Base-by-base conservation (phyloP, 2,113 vertebrate species). In the Cynoglossus semilaevis region DNA sequence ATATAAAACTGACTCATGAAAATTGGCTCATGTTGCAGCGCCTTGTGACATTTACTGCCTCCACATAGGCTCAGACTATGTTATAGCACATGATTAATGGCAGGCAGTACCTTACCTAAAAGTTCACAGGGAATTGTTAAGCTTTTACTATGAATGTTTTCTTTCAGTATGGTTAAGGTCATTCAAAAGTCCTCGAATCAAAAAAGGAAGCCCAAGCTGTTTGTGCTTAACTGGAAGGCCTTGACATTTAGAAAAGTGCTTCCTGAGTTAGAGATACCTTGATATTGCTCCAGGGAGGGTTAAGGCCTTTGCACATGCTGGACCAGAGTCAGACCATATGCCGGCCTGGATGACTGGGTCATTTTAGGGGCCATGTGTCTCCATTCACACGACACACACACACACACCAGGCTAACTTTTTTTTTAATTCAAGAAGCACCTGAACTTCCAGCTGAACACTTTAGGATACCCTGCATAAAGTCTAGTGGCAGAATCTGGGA, bases 41-140 rank as follows among this genome's bases (percentile, higher is more conserved):
- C 51, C 17, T 72, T 65, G 63, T 76, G 79, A 79, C 77, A 55
- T 73, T 60, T 72, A 76, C 36, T 67, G 46, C 58, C 34, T 29
- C 43, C 67, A 55, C 38, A 19, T 34, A 58, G 63, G 52, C 35
- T 54, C 22, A 61, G 52, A 43, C 57, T 38, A 52, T 13, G 56
- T 66, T 56, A 57, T 49, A 41, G 59, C 44, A n/a, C 41, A 57
- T 77, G 70, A 86, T 72, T 61, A 35, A 82, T 67, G 22, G 67
- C 16, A 29, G 51, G 55, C 15, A 53, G 47, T 63, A 64, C 49
- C 48, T 49, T 60, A 29, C 22, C 45, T 49, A 64, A 56, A 46
- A 73, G 74, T 72, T 82, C 79, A 77, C 60, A 77, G 59, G 74
- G 73, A 79, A 82, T 71, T 84, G 79, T 84, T 82, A 5, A 42